Conservation (phyloP, 2,797 vertebrate species). For the Trematomus bernacchii region DNA sequence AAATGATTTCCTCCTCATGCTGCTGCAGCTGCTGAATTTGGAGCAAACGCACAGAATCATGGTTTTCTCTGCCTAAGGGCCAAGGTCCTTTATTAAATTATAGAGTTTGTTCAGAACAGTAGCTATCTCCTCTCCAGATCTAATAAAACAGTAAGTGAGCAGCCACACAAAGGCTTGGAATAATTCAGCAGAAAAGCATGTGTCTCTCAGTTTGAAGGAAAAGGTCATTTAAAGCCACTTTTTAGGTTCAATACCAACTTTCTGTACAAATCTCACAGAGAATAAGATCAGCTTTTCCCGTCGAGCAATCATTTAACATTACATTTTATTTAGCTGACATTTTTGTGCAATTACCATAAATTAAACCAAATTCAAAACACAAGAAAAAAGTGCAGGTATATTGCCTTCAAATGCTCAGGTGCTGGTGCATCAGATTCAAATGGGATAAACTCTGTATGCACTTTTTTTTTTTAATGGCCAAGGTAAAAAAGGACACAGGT, state of each 20-base stretch:
- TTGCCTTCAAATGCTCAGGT: no score
- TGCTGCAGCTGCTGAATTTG: constrained; percentile 67
- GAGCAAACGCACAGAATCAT: constrained; percentile 48
- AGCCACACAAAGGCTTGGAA: constrained; percentile 38
- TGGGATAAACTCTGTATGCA: no score
- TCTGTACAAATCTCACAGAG: constrained; percentile 47
- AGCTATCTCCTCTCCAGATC: constrained; percentile 42
- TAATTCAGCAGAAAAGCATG: constrained; percentile 52
- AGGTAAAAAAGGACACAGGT: no score
- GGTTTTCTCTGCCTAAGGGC: constrained; percentile 44
- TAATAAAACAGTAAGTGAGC: constrained; percentile 63
- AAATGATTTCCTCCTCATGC: constrained; percentile 70
- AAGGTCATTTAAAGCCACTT: constrained; percentile 68
- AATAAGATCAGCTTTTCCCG: constrained; percentile 63
- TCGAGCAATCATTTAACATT: constrained; percentile 17
- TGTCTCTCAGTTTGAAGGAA: constrained; percentile 46
- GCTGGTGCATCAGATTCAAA: no score
- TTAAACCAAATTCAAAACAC: no score
- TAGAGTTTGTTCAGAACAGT: constrained; percentile 46
- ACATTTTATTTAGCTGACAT: not conserved
- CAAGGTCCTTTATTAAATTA: constrained; percentile 69
- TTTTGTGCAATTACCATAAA: no score
- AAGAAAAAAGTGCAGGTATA: no score
- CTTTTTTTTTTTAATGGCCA: no score
- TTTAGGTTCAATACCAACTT: constrained; percentile 67